Percentiles rank a stretch among this genome's conserved stretches.
These are phyloP conservation scores for Nerophis ophidion DNA, from an alignment of 2,113 vertebrate species.

Conservation along the genomic window DNA sequence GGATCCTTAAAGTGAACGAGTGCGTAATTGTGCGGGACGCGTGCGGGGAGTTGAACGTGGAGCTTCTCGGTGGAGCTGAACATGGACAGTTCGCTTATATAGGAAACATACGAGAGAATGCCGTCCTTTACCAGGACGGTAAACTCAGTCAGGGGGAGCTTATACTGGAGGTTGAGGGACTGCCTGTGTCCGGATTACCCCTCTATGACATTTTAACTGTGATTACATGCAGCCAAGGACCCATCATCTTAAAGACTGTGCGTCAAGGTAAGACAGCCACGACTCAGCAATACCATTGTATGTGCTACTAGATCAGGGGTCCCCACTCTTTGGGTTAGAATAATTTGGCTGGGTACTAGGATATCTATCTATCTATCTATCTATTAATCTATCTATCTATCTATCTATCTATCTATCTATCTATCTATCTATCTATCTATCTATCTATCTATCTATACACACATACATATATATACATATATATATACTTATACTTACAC, in stretches of 20 bases:
- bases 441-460: neutral
- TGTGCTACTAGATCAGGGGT: no score
- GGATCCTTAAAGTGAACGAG: conserved; percentile 80
- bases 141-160: conserved; percentile 78
- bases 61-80: conserved; percentile 85
- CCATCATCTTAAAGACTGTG: conserved; percentile 83
- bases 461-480: neutral
- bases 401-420: no score
- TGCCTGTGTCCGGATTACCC: conserved; percentile 87
- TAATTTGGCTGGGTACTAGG: no score
- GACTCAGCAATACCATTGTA: neutral
- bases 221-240: conserved; percentile 77
- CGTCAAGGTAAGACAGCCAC: conserved; percentile 80
- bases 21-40: conserved; percentile 71
- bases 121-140: conserved; percentile 67
- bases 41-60: conserved; percentile 72
- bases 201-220: conserved; percentile 84
- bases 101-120: conserved; percentile 63
- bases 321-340: no score
- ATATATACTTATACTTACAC: neutral
- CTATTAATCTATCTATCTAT: no score
- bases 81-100: conserved; percentile 84
- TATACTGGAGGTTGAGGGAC: conserved; percentile 86
- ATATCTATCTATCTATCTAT: no score
- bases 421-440: neutral